Percentiles rank a stretch among this genome's conserved stretches.
Conservation (phyloP, 1,140 invertebrate genomes). For the Drosophila baimaii region DNA sequence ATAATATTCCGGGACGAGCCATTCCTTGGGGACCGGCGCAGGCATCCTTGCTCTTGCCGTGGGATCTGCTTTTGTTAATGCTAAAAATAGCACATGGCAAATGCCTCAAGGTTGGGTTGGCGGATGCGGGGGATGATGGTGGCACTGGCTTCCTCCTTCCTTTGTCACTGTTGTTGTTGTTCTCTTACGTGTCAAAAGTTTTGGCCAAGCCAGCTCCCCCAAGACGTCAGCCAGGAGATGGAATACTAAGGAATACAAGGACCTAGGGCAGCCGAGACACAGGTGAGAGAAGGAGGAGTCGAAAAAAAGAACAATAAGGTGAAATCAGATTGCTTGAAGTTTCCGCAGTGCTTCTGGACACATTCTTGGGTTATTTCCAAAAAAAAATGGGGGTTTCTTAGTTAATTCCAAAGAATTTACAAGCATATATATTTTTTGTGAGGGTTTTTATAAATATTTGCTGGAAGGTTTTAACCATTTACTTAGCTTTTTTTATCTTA, state of each 20-base stretch:
- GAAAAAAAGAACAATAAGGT: slow-evolving; percentile 10
- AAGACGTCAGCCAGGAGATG: slow-evolving; percentile 21
- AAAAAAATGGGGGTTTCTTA: background rate
- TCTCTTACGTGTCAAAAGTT: slow-evolving; percentile 47
- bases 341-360: slow-evolving; percentile 4
- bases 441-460: too few relatives aligned
- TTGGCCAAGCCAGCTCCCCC: slow-evolving; percentile 38
- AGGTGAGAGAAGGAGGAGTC: slow-evolving; percentile 27
- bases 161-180: background rate
- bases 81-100: slow-evolving; percentile 42
- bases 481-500: too few relatives aligned
- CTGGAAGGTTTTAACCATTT: too few relatives aligned
- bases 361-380: background rate
- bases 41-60: slow-evolving; percentile 28
- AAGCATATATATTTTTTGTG: too few relatives aligned
- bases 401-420: background rate
- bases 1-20: slow-evolving; percentile 62
- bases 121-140: background rate
- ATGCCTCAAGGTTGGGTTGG: slow-evolving; percentile 52
- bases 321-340: slow-evolving; percentile 4
- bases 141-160: background rate
- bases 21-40: slow-evolving; percentile 40
- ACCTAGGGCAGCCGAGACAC: slow-evolving; percentile 16
- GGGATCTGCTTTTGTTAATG: slow-evolving; percentile 38
- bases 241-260: slow-evolving; percentile 16